These are phyloP conservation scores for Nasonia giraulti DNA, from an alignment of 1,140 invertebrate species.

Conservation along the genomic window DNA sequence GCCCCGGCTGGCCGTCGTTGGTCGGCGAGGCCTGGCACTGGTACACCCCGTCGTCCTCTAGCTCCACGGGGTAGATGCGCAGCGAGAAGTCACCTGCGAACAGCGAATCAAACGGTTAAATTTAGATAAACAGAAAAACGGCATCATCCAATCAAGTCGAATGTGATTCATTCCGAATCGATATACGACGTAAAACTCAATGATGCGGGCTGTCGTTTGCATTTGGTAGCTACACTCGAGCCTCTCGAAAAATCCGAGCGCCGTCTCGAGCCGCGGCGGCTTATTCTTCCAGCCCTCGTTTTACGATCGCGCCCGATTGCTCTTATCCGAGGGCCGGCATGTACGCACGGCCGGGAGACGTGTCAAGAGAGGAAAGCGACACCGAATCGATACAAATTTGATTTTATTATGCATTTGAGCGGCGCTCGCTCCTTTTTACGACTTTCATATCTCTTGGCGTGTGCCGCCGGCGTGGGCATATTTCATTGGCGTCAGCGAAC, in stretches of 20 bases:
- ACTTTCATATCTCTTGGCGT: slow-evolving; percentile 45
- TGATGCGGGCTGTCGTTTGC: slow-evolving; percentile 32
- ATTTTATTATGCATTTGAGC: slow-evolving; percentile 49
- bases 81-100: slow-evolving; percentile 88
- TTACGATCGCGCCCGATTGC: slow-evolving; percentile 49
- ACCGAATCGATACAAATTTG: slow-evolving; percentile 51
- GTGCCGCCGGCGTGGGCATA: not conserved
- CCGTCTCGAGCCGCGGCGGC: not conserved
- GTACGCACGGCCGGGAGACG: not conserved
- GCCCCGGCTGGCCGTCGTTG: slow-evolving; percentile 83
- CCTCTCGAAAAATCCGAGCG: slow-evolving; percentile 38
- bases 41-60: slow-evolving; percentile 93
- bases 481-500: not conserved
- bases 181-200: slow-evolving; percentile 26
- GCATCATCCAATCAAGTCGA: slow-evolving; percentile 6
- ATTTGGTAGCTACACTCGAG: not conserved
- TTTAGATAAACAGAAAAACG: too few relatives aligned
- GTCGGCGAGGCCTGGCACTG: slow-evolving; percentile 90
- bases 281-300: slow-evolving; percentile 37
- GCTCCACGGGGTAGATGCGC: slow-evolving; percentile 89
- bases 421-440: slow-evolving; percentile 34
- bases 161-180: slow-evolving; percentile 22
- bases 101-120: not conserved
- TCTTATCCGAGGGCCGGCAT: slow-evolving; percentile 4
- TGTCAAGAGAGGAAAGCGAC: slow-evolving; percentile 43